Conservation (phyloP, 2,888 invertebrate species). For the Plebejus melissa region DNA sequence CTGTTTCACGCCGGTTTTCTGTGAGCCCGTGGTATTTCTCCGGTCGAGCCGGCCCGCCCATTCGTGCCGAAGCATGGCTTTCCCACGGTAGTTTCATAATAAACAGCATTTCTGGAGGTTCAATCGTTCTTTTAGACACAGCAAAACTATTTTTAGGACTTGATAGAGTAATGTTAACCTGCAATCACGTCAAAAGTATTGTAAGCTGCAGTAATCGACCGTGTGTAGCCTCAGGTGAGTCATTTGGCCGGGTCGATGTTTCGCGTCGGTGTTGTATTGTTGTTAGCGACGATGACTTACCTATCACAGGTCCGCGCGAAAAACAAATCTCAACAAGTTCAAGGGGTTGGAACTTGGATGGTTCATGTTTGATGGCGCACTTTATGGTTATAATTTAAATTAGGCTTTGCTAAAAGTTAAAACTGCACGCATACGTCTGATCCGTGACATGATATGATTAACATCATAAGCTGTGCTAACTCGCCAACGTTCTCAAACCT, state of each 20-base stretch:
- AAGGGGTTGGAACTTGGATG: background rate
- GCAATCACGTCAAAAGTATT: background rate
- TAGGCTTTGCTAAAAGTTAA: background rate
- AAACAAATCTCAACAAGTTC: background rate
- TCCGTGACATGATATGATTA: background rate
- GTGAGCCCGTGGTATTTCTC: no score
- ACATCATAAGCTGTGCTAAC: background rate
- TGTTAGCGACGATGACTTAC: slow-evolving; percentile 5
- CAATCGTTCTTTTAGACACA: no score
- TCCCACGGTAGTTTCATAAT: no score
- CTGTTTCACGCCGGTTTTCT: no score
- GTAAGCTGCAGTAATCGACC: background rate
- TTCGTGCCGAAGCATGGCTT: no score
- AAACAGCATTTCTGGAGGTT: no score
- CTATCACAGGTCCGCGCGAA: background rate
- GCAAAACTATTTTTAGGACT: background rate
- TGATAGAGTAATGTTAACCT: background rate
- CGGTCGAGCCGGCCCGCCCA: no score
- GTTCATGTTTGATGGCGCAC: background rate
- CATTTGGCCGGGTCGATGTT: slow-evolving; percentile 4
- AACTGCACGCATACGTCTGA: background rate
- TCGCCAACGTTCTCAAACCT: background rate
- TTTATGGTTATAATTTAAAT: background rate
- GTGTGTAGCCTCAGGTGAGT: slow-evolving; percentile 12
- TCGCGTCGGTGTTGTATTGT: slow-evolving; percentile 7